Conservation (phyloP, 2,797 vertebrate species). For the Setipinna tenuifilis region DNA sequence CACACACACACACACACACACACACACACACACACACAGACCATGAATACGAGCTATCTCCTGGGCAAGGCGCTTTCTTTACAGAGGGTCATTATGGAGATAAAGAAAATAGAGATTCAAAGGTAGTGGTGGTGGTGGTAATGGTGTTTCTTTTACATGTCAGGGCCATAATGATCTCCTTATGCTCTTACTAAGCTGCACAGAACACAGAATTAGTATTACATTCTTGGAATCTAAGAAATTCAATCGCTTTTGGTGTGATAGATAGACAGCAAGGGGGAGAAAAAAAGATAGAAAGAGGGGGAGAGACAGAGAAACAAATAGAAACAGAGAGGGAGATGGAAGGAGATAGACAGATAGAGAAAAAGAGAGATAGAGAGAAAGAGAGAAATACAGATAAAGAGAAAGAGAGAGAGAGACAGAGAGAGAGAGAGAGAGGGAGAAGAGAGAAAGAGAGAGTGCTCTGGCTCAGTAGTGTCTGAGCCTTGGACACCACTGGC, state of each 20-base stretch:
- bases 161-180: not conserved
- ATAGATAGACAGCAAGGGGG: no score
- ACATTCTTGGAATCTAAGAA: not conserved
- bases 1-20: not conserved
- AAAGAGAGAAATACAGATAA: not conserved
- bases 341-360: not conserved
- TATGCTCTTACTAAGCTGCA: not conserved
- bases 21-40: constrained; percentile 19
- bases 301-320: no score
- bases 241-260: not conserved
- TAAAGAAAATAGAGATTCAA: not conserved
- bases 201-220: not conserved
- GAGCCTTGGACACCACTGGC: not conserved
- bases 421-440: not conserved
- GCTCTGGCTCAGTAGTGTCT: not conserved
- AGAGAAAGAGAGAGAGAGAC: not conserved
- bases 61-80: not conserved
- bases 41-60: constrained; percentile 30
- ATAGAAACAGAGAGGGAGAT: not conserved
- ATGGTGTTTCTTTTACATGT: not conserved
- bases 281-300: no score
- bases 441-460: not conserved
- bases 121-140: not conserved
- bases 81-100: not conserved
- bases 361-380: not conserved